phyloP scores from a whole-genome alignment of 2,888 invertebrate genomes.

The Pristionchus exspectatus region DNA sequence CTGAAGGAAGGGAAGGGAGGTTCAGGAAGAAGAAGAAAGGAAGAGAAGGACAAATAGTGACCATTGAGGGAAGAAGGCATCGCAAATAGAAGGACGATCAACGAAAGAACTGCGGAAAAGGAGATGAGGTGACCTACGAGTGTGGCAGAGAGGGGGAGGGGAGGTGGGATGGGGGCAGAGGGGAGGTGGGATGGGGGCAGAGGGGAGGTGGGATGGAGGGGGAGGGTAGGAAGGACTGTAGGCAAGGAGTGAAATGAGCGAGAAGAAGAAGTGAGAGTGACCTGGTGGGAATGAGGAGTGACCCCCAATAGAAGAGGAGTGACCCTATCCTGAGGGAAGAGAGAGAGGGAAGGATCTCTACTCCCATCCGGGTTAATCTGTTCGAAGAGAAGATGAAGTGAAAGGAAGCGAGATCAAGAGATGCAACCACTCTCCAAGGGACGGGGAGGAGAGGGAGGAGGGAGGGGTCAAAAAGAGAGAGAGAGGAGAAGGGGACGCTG shows the following conservation, averaged over 20 bases:
- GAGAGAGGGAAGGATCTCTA: background rate
- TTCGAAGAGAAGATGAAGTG: too few relatives aligned
- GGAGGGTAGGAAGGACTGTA: background rate
- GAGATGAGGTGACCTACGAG: background rate
- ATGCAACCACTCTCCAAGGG: too few relatives aligned
- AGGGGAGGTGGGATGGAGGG: background rate
- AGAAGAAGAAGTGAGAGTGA: background rate
- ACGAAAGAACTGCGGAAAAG: background rate
- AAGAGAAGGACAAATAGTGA: background rate
- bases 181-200: background rate
- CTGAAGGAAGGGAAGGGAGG: too few relatives aligned
- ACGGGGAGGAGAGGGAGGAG: too few relatives aligned
- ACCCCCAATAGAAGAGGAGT: background rate
- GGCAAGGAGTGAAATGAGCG: background rate
- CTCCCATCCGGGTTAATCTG: too few relatives aligned
- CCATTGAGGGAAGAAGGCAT: background rate
- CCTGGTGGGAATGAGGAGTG: background rate
- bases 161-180: background rate
- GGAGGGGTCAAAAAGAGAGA: too few relatives aligned
- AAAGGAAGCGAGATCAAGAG: too few relatives aligned
- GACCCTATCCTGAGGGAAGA: conserved; percentile 45
- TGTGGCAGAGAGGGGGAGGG: background rate
- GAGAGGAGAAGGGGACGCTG: too few relatives aligned
- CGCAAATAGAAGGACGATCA: conserved; percentile 8
- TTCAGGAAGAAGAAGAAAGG: too few relatives aligned